Evolutionary conservation across 2,797 vertebrate genomes (phyloP), one percentile per base, ranked within the genome.

Genomic region (Holocentrus rufus): DNA sequence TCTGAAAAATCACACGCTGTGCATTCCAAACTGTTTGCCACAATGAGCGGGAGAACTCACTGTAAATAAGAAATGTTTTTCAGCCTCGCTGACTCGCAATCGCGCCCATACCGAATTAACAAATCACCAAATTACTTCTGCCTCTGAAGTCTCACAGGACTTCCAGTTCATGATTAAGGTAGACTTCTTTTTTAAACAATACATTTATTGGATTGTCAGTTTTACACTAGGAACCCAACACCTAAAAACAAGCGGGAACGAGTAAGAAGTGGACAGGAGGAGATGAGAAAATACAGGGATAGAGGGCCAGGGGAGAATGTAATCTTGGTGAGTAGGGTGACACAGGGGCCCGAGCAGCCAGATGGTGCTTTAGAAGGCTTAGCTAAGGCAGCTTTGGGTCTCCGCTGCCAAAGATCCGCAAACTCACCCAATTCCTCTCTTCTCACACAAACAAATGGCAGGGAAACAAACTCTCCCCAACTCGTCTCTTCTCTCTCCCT

Each of bases 311-410:
- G 79, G 80, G 85, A 85, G 66, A 73, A 76, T 78, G 85, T 89
- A 89, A 90, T 92, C 88, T 91, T 80, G 74, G 85, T 85, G 87
- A 85, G 82, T 76, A 78, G 80, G 74, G 84, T 85, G 88, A 87
- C 87, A 85, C 84, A 30, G 79, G 76, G 83, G 74, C 77, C 75
- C 34, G 1, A 65, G 65, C 74, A 81, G 85, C 85, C 90, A 93
- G 92, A 92, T 92, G 93, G 90, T 76, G 88, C 86, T 90, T 92
- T 89, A 86, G 83, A 84, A 64, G 77, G 84, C 89, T 92, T 86
- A 88, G 86, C 83, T 65, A 25, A 85, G 85, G 83, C 86, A 79
- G 89, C 80, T 91, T 83, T 89, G 79, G 73, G 74, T 77, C 73
- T 74, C 14, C 49, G 18, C 75, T 84, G 79, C 69, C 79, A 89